Percentiles rank a stretch among this genome's conserved stretches.
phyloP scores from a whole-genome alignment of 30 jellyfish, hydroid and myxozoan genomes.

The Aurelia sp. region DNA sequence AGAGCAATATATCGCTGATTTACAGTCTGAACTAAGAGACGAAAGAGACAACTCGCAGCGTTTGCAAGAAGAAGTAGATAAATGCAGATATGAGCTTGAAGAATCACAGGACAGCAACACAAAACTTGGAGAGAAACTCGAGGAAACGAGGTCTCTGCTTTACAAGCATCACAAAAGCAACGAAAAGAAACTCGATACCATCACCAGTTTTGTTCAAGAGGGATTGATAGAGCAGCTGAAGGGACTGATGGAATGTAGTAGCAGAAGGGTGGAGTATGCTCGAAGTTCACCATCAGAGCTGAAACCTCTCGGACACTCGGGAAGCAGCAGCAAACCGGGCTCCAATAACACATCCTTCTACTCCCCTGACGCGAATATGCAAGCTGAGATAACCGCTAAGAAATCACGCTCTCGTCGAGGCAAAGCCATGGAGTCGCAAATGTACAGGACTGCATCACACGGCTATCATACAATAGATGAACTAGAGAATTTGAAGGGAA shows the following conservation, averaged over 20 bases:
- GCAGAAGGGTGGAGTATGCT: neutral
- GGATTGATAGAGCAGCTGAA: constrained; percentile 53
- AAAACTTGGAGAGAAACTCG: constrained; percentile 41
- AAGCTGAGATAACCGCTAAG: constrained; percentile 53
- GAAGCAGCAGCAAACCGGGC: constrained; percentile 49
- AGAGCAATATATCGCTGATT: constrained; percentile 26
- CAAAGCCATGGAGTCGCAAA: constrained; percentile 36
- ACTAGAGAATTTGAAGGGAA: constrained; percentile 54
- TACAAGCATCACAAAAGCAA: constrained; percentile 60
- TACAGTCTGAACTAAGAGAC: constrained; percentile 38
- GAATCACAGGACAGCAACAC: constrained; percentile 32
- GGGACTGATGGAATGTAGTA: constrained; percentile 6
- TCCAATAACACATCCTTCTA: constrained; percentile 66
- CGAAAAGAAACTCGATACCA: constrained; percentile 59
- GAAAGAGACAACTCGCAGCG: constrained; percentile 40
- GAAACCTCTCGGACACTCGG: neutral
- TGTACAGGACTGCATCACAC: constrained; percentile 32
- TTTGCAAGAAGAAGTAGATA: constrained; percentile 44
- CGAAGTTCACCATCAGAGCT: constrained; percentile 23
- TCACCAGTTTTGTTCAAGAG: constrained; percentile 31
- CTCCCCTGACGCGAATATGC: constrained; percentile 40
- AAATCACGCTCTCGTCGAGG: constrained; percentile 54
- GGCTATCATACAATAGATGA: constrained; percentile 66
- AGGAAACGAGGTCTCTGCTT: constrained; percentile 44
- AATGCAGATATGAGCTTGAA: constrained; percentile 26